phyloP scores from a whole-genome alignment of 1,140 invertebrate species.

The Dinoponera quadriceps region DNA sequence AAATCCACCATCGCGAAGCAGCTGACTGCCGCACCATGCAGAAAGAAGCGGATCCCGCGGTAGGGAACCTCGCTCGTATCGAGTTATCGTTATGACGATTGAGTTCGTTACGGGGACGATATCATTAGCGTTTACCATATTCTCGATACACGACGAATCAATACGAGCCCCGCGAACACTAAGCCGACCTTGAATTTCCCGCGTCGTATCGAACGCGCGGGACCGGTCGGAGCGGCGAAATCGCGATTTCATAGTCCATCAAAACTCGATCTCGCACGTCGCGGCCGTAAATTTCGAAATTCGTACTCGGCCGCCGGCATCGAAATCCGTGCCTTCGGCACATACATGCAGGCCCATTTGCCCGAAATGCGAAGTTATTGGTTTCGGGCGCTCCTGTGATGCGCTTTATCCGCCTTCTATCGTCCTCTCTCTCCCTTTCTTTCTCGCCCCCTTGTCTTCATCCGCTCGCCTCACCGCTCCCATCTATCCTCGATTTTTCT shows the following conservation, averaged over 20 bases:
- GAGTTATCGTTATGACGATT: not conserved
- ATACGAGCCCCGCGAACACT: not conserved
- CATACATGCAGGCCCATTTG: conserved; percentile 26
- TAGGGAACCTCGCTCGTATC: not conserved
- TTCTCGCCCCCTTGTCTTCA: conserved; percentile 2
- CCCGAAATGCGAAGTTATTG: conserved; percentile 59
- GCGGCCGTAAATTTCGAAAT: conserved; percentile 69
- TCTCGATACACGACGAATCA: not conserved
- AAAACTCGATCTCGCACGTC: conserved; percentile 64
- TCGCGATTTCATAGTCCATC: conserved; percentile 73
- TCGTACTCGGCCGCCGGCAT: conserved; percentile 33
- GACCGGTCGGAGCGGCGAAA: conserved; percentile 34
- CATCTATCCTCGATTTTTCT: not conserved
- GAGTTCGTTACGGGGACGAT: not conserved
- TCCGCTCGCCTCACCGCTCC: not conserved
- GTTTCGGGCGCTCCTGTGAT: conserved; percentile 54
- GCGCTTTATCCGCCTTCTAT: conserved; percentile 33
- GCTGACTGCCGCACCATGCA: no score
- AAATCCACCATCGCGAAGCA: no score
- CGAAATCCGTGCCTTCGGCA: not conserved
- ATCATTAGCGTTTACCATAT: not conserved
- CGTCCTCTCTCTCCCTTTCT: conserved; percentile 13
- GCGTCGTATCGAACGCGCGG: conserved; percentile 27
- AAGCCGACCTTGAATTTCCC: conserved; percentile 39
- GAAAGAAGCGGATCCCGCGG: not conserved